Base-by-base conservation (phyloP, 2,888 invertebrate genomes). In the Argyra leucocephala region DNA sequence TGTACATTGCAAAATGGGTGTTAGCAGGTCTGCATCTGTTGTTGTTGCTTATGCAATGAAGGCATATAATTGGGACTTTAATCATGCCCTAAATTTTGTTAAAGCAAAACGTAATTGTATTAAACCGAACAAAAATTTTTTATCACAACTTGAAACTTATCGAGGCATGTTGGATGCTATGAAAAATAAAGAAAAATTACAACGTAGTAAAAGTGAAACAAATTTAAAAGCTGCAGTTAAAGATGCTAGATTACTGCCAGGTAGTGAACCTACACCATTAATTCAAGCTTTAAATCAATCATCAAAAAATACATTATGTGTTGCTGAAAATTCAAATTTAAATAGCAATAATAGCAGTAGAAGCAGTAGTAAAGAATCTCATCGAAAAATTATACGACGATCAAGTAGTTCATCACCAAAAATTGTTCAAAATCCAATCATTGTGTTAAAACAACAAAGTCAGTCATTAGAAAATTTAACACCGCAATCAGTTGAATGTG, bases 1-100 rank as follows among this genome's bases (percentile, higher is more conserved):
- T 73, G 98, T 99, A 63, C 98, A 99, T 80, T 99, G 99, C 81
- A 98, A 98, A 82, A 98, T 98, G 96, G 99, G 99, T 24, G 93
- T 99, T 68, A 97, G 96, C 78, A 85, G 98, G 70, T 98, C 98
- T 24, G 97, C 98, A 6, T 96, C 96, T 3, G 97, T 97, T 26
- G 98, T 97, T 26, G 95, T 97, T 74, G 97, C 97, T 0, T 97
- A 95, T 81, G 93, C 95, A 24, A 99, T 99, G 98, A 98, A 98
- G 81, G 94, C 95, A 22, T 91, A 91, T 80, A 91, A 92, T 76
- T 95, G 94, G 95, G 89, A 92, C 74, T 90, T 96, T 74, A 86
- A 90, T 68, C 88, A 90, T 73, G 95, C 98, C 1, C 82, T 93
- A 73, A 87, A 89, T 68, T 91, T 93, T 80, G 97, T 98, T 0